These are phyloP conservation scores for Cephalopholis sonnerati DNA, from an alignment of 2,113 vertebrate genomes.

Conservation along the genomic window DNA sequence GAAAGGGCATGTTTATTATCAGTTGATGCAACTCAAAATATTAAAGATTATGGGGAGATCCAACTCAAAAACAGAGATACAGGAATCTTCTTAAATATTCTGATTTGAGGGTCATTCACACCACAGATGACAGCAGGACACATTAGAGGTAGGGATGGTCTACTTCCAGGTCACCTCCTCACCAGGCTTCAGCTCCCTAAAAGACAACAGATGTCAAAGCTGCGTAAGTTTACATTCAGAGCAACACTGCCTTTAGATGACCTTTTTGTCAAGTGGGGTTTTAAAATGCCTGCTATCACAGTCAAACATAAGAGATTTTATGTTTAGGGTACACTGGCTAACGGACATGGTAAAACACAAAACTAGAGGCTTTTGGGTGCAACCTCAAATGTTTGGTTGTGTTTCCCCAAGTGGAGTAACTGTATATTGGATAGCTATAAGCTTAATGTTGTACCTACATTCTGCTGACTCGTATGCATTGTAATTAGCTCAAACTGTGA, in stretches of 20 bases:
- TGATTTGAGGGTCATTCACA: slow-evolving; percentile 48
- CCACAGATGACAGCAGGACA: slow-evolving; percentile 37
- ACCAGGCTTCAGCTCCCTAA: slow-evolving; percentile 91
- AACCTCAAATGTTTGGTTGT: no score
- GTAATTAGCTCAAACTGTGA: background rate
- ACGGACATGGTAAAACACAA: background rate
- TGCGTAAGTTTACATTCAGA: background rate
- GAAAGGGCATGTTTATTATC: slow-evolving; percentile 72
- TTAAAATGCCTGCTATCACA: background rate
- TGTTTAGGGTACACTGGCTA: background rate
- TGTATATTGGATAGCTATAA: background rate
- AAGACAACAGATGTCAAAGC: slow-evolving; percentile 29
- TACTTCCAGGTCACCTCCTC: slow-evolving; percentile 95
- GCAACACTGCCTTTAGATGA: background rate
- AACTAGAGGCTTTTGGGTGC: no score
- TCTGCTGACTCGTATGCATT: background rate
- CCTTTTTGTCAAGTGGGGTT: background rate
- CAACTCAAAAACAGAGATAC: slow-evolving; percentile 46
- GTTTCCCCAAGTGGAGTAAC: no score
- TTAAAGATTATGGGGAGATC: slow-evolving; percentile 53
- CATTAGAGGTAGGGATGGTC: slow-evolving; percentile 53
- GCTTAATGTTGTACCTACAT: background rate
- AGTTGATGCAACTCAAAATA: slow-evolving; percentile 55
- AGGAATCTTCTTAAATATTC: slow-evolving; percentile 57
- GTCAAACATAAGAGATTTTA: background rate